phyloP scores from a whole-genome alignment of 2,888 invertebrate species.

The Caenorhabditis japonica region DNA sequence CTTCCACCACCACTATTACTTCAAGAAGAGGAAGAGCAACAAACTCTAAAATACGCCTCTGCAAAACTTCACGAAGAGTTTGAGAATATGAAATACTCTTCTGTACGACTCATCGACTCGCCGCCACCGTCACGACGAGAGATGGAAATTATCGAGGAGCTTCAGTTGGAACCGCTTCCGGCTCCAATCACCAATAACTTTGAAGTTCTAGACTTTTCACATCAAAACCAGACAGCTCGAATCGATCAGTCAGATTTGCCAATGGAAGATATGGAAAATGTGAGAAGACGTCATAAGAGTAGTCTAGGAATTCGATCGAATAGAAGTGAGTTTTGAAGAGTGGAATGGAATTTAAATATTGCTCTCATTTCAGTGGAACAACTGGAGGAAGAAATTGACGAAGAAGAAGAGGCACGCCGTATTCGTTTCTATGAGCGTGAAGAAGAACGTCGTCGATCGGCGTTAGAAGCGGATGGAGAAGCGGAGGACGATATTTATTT shows the following conservation, averaged over 20 bases:
- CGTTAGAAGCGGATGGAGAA: neutral
- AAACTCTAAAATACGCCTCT: too few relatives aligned
- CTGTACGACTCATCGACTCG: too few relatives aligned
- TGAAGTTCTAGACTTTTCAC: neutral
- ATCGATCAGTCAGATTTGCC: neutral
- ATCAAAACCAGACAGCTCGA: neutral
- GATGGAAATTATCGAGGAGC: neutral
- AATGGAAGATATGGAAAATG: slow-evolving; percentile 2
- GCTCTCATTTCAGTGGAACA: slow-evolving; percentile 14
- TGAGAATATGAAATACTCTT: too few relatives aligned
- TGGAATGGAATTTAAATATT: neutral
- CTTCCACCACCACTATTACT: too few relatives aligned
- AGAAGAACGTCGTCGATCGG: neutral
- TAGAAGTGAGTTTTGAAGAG: neutral
- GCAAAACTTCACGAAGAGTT: too few relatives aligned
- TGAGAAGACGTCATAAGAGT: slow-evolving; percentile 16
- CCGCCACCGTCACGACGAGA: too few relatives aligned
- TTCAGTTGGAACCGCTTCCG: slow-evolving; percentile 13
- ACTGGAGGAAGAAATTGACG: slow-evolving; percentile 2
- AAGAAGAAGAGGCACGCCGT: neutral
- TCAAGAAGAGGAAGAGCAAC: too few relatives aligned
- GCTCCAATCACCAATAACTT: neutral
- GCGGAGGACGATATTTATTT: slow-evolving; percentile 8
- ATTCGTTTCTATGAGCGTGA: too few relatives aligned
- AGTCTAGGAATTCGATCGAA: slow-evolving; percentile 8